Base-by-base conservation (phyloP, 2,888 invertebrate species). In the Nemotelus pantherinus region DNA sequence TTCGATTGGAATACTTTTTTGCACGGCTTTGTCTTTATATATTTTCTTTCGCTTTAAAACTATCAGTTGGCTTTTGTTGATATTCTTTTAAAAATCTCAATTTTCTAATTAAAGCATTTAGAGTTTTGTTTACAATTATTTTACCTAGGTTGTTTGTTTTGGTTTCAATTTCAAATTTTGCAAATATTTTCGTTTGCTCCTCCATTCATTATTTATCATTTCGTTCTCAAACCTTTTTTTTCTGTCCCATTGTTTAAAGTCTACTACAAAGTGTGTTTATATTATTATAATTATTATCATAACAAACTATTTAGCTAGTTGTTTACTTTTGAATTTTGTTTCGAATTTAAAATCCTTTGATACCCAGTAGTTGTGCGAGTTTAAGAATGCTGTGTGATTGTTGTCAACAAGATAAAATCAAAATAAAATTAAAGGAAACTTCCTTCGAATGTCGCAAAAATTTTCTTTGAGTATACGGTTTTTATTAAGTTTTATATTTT, bases 51-150 rank as follows among this genome's bases (percentile, higher is more conserved):
- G 41, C 58, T 72, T 76, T 77, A 72, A 74, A n/a, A 7, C 55
- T 76, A 55, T 60, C 60, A 63, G 41, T 55, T 53, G 7, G 47
- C 47, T 67, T 72, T 71, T 25, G 25, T 25, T 25, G 25, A 25
- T 25, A 25, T 25, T 25, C 25, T 25, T 39, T 75, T 75, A 53
- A 72, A 72, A 45, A n/a, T 76, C 57, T 55, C 55, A 76, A 65
- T 76, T 76, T 76, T 76, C 76, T 76, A 76, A 76, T 65, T 76
- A 76, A 76, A 76, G 76, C 76, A 76, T 76, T 76, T 76, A 58
- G 25, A 25, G 25, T 47, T 72, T 76, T 53, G 44, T 76, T 50
- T 76, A 55, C 64, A 55, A 64, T 76, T 75, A 50, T 76, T 72
- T 76, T 76, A 65, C 44, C 57, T 64, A 53, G 57, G 58, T 63